phyloP scores from a whole-genome alignment of 2,888 invertebrate genomes.

The Xestia ashworthii region DNA sequence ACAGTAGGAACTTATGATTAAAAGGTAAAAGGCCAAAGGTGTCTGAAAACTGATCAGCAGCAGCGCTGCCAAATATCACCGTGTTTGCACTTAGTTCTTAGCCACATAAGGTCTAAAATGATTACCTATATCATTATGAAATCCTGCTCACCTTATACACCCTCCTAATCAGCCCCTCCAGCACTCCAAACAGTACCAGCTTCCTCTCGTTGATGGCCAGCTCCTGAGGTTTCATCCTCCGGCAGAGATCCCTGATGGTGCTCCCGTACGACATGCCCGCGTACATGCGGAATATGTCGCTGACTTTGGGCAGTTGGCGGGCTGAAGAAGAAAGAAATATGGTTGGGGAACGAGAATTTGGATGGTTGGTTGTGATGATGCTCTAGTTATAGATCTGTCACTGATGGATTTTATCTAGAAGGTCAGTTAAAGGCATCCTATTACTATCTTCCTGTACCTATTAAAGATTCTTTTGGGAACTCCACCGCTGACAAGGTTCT shows the following conservation, averaged over 20 bases:
- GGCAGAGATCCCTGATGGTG: slow-evolving; percentile 94
- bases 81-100: not conserved
- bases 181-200: slow-evolving; percentile 96
- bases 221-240: slow-evolving; percentile 93
- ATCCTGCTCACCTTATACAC: slow-evolving; percentile 92
- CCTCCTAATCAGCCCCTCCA: slow-evolving; percentile 95
- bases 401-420: not conserved
- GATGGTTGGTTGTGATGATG: not conserved
- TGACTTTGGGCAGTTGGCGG: slow-evolving; percentile 92
- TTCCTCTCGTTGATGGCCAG: slow-evolving; percentile 95
- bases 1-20: not conserved
- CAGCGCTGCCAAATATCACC: not conserved
- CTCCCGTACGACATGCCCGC: slow-evolving; percentile 94
- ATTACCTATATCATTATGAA: not conserved
- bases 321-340: slow-evolving; percentile 79
- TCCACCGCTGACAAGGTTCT: not conserved
- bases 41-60: too few relatives aligned
- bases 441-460: not conserved
- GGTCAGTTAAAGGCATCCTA: not conserved
- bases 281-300: slow-evolving; percentile 94
- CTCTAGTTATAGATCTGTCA: not conserved
- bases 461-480: not conserved
- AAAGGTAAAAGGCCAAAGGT: too few relatives aligned
- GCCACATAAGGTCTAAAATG: not conserved
- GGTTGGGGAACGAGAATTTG: not conserved